phyloP scores from a whole-genome alignment of 2,888 invertebrate genomes.

The Dicyrtoma fusca region DNA sequence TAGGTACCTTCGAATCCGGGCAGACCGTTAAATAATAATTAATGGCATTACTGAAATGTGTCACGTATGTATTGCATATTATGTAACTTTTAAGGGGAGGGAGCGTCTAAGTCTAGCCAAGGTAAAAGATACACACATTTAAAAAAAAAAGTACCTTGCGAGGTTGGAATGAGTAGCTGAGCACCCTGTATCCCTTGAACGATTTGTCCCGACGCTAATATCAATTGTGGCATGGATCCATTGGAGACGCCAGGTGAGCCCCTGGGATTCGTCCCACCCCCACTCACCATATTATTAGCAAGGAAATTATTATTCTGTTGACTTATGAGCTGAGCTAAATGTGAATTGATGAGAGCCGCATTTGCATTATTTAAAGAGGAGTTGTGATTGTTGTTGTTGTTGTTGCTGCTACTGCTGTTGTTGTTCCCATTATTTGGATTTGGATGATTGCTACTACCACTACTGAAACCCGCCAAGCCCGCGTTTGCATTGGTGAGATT shows the following conservation, averaged over 20 bases:
- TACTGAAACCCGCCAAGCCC: too few relatives aligned
- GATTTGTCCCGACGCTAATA: conserved; percentile 86
- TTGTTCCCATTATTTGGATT: not conserved
- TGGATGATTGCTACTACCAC: not conserved
- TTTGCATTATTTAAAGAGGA: not conserved
- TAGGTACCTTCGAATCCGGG: too few relatives aligned
- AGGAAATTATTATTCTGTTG: conserved; percentile 25
- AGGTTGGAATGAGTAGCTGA: conserved; percentile 91
- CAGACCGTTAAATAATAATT: too few relatives aligned
- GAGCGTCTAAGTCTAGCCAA: too few relatives aligned
- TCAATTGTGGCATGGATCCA: conserved; percentile 78
- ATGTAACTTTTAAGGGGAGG: too few relatives aligned
- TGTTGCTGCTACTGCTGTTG: not conserved
- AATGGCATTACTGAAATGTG: too few relatives aligned
- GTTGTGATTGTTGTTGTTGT: not conserved
- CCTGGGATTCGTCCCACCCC: not conserved
- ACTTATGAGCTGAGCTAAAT: conserved; percentile 46
- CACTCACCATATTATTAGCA: not conserved
- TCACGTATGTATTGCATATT: too few relatives aligned
- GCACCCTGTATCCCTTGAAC: conserved; percentile 92
- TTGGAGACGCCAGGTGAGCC: conserved; percentile 4
- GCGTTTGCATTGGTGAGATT: conserved; percentile 46
- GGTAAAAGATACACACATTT: too few relatives aligned
- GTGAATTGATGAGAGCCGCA: conserved; percentile 26
- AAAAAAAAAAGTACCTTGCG: conserved; percentile 76